A percentile compares a stretch with the other conserved stretches of the same genome.
These are phyloP conservation scores for Spinus olivaceus DNA, from an alignment of 2,797 vertebrate genomes.

Conservation along the genomic window DNA sequence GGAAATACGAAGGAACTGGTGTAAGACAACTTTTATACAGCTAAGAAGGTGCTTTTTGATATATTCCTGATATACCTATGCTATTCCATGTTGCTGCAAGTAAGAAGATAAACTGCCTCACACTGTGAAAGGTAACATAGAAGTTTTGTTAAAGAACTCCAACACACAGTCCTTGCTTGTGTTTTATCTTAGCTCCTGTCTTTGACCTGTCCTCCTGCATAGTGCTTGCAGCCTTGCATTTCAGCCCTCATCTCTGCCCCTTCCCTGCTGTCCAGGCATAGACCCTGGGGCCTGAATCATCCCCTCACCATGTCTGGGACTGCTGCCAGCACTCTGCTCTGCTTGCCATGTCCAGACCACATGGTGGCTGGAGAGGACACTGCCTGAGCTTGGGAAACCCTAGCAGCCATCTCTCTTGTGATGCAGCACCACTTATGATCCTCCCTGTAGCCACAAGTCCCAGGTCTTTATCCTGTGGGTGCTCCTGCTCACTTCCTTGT, in stretches of 20 bases:
- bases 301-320: neutral
- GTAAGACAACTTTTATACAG: neutral
- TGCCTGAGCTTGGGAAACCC: neutral
- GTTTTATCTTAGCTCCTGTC: neutral
- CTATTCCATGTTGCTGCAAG: neutral
- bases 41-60: neutral
- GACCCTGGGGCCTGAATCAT: neutral
- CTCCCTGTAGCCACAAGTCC: neutral
- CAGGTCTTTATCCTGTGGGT: neutral
- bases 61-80: neutral
- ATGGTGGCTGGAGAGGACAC: neutral
- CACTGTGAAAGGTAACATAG: neutral
- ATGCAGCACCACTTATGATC: neutral
- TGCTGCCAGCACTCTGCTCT: neutral
- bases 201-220: neutral
- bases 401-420: neutral
- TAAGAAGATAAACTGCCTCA: neutral
- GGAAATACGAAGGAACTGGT: neutral
- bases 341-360: neutral
- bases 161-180: neutral
- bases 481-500: neutral
- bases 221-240: rapidly evolving
- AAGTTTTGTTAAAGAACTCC: neutral
- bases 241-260: neutral
- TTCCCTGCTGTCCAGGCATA: neutral